Base-by-base conservation (phyloP, 2,888 invertebrate genomes). In the Vanessa cardui region DNA sequence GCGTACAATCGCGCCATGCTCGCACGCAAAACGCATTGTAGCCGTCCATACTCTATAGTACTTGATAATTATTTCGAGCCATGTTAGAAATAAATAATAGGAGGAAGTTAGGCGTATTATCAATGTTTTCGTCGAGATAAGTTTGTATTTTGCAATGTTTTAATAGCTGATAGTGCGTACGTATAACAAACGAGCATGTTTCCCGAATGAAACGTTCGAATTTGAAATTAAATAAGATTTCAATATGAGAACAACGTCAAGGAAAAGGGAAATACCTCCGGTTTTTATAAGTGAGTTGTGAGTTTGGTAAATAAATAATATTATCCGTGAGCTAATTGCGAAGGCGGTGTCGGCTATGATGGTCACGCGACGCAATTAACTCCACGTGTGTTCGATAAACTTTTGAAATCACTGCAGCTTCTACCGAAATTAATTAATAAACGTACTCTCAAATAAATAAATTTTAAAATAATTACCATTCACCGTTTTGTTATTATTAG, bases 351-450 rank as follows among this genome's bases (percentile, higher is more conserved):
- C 59, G 46, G 54, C 61, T 60, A 62, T 66, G 69, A 61, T 70
- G 56, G 71, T 75, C 78, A 79, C 78, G 78, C 78, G 77, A 83
- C 77, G 76, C 79, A 81, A 84, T 85, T 83, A 82, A 75, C 77
- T 81, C 80, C 85, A 86, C 87, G 86, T 87, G 85, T 80, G 26
- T 75, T 75, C 77, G 86, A 84, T 87, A 87, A 86, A 68, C 52
- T 44, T 54, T 58, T 49, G 26, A 44, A 49, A 18, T 9, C 39
- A 39, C 39, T n/a, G n/a, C 7, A 54, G 26, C 7, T 16, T 31
- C 12, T 46, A 60, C 59, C 54, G 21, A 46, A 39, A 20, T 60
- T n/a, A 45, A 39, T 59, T 31, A 21, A 49, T 39, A 20, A 20
- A 54, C 6, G 21, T 21, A 33, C 16, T 8, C 9, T n/a, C 21